These are phyloP conservation scores for Centrocercus urophasianus DNA, from an alignment of 2,113 vertebrate species.

Conservation along the genomic window DNA sequence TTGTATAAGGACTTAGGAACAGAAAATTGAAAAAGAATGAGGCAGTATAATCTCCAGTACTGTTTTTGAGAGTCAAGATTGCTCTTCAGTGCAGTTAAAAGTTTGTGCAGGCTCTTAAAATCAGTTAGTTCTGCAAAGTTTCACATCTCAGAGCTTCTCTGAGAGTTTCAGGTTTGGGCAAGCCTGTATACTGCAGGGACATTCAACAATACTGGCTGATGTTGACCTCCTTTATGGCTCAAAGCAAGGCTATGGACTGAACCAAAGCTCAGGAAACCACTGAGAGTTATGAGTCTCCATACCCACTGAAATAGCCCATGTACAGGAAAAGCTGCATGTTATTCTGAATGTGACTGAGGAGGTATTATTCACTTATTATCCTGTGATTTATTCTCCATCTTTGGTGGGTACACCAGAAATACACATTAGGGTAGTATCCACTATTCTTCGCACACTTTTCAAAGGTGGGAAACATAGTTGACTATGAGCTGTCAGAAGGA, in stretches of 20 bases:
- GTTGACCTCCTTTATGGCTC: neutral
- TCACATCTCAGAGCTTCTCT: neutral
- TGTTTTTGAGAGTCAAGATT: neutral
- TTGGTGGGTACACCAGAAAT: neutral
- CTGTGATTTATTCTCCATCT: neutral
- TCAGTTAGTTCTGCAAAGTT: neutral
- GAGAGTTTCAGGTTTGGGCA: neutral
- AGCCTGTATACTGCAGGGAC: neutral
- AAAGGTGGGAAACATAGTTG: neutral
- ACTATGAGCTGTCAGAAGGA: slow-evolving; percentile 42
- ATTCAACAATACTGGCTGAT: neutral
- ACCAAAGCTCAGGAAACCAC: neutral
- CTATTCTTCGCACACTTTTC: neutral
- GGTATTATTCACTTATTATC: neutral
- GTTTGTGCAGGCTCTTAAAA: neutral
- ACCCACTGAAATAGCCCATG: neutral
- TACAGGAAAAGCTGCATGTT: neutral
- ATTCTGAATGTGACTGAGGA: neutral
- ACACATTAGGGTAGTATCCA: neutral
- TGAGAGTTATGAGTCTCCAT: neutral
- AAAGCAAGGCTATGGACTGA: neutral
- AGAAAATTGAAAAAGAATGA: neutral
- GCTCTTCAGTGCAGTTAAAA: neutral
- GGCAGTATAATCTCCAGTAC: neutral
- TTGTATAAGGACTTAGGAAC: neutral